Evolutionary conservation across 2,797 vertebrate genomes (phyloP).

Genomic region (Loris lydekkerianus): DNA sequence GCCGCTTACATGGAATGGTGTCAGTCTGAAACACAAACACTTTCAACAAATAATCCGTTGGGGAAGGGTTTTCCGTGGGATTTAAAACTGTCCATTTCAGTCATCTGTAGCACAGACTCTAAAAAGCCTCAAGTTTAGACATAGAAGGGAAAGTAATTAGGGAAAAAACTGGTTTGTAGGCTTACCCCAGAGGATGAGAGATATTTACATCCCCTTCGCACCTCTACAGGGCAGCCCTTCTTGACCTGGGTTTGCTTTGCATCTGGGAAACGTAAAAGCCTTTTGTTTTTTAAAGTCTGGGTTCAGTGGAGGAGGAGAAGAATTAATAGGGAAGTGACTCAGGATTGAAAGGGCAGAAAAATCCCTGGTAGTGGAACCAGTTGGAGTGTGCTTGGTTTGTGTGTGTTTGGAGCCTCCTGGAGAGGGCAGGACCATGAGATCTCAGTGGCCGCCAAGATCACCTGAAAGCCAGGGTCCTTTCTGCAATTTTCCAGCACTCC

Average conservation of each 20-base stretch:
- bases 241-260: background rate
- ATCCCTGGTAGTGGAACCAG: background rate
- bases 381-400: background rate
- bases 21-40: slow-evolving; percentile 5
- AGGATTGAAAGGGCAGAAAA: background rate
- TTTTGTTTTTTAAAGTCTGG: slow-evolving; percentile 35
- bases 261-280: background rate
- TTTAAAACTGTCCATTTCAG: slow-evolving; percentile 21
- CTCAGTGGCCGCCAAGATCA: background rate
- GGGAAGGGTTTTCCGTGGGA: background rate
- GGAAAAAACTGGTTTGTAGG: background rate
- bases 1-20: background rate
- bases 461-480: background rate
- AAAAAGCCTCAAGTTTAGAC: slow-evolving; percentile 47
- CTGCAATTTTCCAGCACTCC: background rate
- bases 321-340: background rate
- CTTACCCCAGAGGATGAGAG: background rate
- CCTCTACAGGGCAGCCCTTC: background rate
- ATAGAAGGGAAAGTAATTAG: background rate
- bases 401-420: background rate
- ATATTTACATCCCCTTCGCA: background rate
- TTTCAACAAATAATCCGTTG: background rate
- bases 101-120: background rate
- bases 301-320: background rate
- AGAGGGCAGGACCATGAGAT: background rate